These are phyloP conservation scores for Otolemur crassicaudatus DNA, from an alignment of 2,797 vertebrate genomes.

Conservation along the genomic window DNA sequence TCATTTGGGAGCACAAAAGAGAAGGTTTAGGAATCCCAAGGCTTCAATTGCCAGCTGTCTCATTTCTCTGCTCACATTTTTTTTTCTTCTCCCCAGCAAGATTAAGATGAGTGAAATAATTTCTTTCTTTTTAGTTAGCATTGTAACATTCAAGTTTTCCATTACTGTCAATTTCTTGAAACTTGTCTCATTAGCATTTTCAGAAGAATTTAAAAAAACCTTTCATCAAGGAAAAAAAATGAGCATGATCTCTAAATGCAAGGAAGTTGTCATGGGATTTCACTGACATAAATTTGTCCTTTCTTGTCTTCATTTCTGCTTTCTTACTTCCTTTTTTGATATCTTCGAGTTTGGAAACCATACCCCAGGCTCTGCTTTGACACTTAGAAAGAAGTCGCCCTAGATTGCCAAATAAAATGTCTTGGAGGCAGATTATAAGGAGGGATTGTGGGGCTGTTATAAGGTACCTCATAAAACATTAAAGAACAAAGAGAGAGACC, in stretches of 20 bases:
- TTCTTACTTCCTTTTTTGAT: slow-evolving; percentile 58
- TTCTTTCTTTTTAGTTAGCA: slow-evolving; percentile 78
- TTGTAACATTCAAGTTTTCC: slow-evolving; percentile 77
- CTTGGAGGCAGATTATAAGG: background rate
- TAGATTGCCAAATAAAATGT: slow-evolving; percentile 14
- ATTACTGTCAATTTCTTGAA: slow-evolving; percentile 82
- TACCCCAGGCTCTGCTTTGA: slow-evolving; percentile 34
- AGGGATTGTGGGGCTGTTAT: background rate
- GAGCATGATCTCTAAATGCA: slow-evolving; percentile 68
- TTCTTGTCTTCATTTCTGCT: slow-evolving; percentile 60
- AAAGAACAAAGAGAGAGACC: slow-evolving; percentile 18
- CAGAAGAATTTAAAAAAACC: slow-evolving; percentile 59
- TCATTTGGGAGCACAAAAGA: slow-evolving; percentile 69
- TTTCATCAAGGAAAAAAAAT: slow-evolving; percentile 72
- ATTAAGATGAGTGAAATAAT: slow-evolving; percentile 81
- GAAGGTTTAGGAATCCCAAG: slow-evolving; percentile 67
- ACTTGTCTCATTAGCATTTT: slow-evolving; percentile 82
- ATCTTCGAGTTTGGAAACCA: slow-evolving; percentile 33
- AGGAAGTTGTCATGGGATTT: slow-evolving; percentile 74
- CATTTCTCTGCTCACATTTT: slow-evolving; percentile 60
- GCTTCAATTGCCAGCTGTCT: slow-evolving; percentile 74
- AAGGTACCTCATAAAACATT: background rate
- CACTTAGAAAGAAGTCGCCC: slow-evolving; percentile 4
- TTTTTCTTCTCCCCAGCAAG: slow-evolving; percentile 60
- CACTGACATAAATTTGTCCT: slow-evolving; percentile 74